Evolutionary conservation across 2,113 vertebrate genomes (phyloP).

Genomic region (Atractosteus spatula): DNA sequence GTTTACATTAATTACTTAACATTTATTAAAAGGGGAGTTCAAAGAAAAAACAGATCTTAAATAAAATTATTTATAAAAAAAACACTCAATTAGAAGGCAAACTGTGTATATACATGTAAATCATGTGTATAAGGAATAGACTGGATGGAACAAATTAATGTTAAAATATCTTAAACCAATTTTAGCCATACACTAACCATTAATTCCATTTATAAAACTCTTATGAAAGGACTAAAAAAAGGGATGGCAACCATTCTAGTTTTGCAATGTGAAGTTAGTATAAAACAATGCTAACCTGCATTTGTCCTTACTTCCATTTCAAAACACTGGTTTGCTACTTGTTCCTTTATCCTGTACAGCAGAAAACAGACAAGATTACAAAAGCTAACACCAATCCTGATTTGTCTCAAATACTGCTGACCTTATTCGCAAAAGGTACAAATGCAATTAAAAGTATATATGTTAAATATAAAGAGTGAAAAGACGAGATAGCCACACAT

Average conservation of each 20-base stretch:
- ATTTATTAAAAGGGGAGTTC: too few relatives aligned
- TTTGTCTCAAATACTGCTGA: too few relatives aligned
- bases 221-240: neutral
- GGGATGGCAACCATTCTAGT: neutral
- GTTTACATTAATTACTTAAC: too few relatives aligned
- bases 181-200: too few relatives aligned
- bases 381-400: too few relatives aligned
- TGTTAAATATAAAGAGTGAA: too few relatives aligned
- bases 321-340: conserved; percentile 70
- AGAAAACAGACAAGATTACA: conserved; percentile 11
- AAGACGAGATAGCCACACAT: too few relatives aligned
- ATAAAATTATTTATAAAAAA: too few relatives aligned
- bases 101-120: conserved; percentile 32
- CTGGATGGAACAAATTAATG: neutral
- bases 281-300: conserved; percentile 41
- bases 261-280: neutral
- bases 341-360: conserved; percentile 58
- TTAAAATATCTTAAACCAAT: neutral
- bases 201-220: neutral
- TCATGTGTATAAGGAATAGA: conserved; percentile 52
- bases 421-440: too few relatives aligned
- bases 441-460: too few relatives aligned
- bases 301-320: conserved; percentile 61
- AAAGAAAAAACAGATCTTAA: too few relatives aligned
- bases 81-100: too few relatives aligned